Base-by-base conservation (phyloP, 2,113 vertebrate genomes). In the Condylura cristata region DNA sequence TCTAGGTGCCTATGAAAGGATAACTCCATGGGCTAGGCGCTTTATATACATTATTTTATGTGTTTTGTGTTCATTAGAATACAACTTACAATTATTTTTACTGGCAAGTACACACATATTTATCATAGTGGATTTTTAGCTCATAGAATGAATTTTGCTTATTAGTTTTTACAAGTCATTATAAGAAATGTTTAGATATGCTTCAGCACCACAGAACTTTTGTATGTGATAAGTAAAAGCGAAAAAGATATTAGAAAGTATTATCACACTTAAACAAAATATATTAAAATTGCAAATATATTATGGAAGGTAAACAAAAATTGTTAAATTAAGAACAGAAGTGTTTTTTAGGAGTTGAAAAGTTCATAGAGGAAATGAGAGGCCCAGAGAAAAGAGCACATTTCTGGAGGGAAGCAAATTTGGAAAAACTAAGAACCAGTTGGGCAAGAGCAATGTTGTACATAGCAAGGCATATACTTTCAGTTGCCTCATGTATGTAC, bases 41-140 rank as follows among this genome's bases (percentile, higher is more conserved):
- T 71, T 41, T 65, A 1, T 75, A 39, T 74, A 39, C 53, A 79
- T 85, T 46, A n/a, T 14, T 53, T 7, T 72, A 30, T 56, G 24
- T 65, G 22, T 41, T 48, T 90, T 44, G 9, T 34, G 30, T 95
- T 30, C 6, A 28, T 41, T 76, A 76, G 11, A 80, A 44, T 58
- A 51, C 48, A 44, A 20, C 24, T 65, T 89, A 76, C 30, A 16
- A 75, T 34, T 61, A 58, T 76, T 80, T 80, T 92, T 48, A 58
- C 37, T 56, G 20, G 37, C n/a, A 41, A 61, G 13, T 70, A 10
- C 20, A 26, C 46, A 28, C 48, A 6, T 88, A 53, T 82, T 84
- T 89, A 32, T 71, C 65, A 58, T 46, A 74, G n/a, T 81, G 22
- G 71, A 41, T 76, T 93, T 91, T 81, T 37, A 93, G 4, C 75